These are phyloP conservation scores for Fratercula arctica DNA, from an alignment of 2,797 vertebrate genomes.

Conservation along the genomic window DNA sequence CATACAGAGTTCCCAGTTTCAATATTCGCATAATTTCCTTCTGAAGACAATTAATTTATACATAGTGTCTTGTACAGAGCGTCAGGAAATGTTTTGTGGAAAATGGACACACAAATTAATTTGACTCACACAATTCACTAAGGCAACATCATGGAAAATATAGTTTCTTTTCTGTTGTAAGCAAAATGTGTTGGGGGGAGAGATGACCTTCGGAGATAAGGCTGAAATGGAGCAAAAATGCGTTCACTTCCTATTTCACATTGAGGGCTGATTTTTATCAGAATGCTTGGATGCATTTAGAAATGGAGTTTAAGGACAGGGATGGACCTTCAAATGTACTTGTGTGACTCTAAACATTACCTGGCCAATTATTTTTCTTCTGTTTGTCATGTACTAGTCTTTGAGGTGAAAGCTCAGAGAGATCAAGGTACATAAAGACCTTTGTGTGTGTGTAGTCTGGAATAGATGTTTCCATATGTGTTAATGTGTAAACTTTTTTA, in stretches of 20 bases:
- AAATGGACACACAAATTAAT: constrained; percentile 33
- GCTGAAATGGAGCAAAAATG: constrained; percentile 64
- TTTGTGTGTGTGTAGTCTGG: neutral
- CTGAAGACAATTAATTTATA: constrained; percentile 7
- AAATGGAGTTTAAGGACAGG: constrained; percentile 45
- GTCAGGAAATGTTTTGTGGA: neutral
- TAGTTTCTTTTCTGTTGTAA: constrained; percentile 45
- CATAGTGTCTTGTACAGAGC: neutral
- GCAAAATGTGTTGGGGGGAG: constrained; percentile 48
- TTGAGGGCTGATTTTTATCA: constrained; percentile 74
- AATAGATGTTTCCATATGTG: neutral
- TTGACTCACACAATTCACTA: constrained; percentile 46
- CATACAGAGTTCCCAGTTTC: neutral
- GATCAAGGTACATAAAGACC: neutral
- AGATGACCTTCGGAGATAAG: constrained; percentile 75
- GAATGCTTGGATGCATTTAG: constrained; percentile 51
- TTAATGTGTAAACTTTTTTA: neutral
- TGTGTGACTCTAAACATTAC: constrained; percentile 5
- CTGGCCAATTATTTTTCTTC: constrained; percentile 18
- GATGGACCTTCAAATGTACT: constrained; percentile 29
- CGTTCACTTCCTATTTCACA: constrained; percentile 58
- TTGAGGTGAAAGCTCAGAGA: neutral
- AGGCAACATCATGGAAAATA: constrained; percentile 46
- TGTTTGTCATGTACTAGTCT: neutral
- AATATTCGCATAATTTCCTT: neutral